Percentiles rank a stretch among this genome's conserved stretches.
Evolutionary conservation across 2,113 vertebrate species (phyloP).

Genomic region (Muntiacus reevesi): DNA sequence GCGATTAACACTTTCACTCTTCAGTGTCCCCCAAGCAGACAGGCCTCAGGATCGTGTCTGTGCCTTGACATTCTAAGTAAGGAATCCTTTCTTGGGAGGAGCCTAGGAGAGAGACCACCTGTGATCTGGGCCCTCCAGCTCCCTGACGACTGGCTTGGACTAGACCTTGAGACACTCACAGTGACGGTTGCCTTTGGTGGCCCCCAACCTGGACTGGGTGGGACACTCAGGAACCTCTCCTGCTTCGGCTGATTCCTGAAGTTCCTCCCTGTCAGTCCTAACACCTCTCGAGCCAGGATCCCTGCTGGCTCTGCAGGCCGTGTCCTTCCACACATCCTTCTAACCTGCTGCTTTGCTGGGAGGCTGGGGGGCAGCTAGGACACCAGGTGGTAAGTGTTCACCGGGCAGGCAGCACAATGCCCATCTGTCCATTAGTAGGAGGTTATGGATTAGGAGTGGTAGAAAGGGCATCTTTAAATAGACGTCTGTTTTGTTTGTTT

Average conservation of each 20-base stretch:
- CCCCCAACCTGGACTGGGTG: neutral
- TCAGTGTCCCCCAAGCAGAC: neutral
- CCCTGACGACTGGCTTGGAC: neutral
- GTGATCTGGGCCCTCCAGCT: neutral
- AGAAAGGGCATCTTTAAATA: constrained; percentile 45
- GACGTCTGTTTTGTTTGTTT: constrained; percentile 45
- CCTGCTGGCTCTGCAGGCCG: neutral
- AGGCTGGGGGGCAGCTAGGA: neutral
- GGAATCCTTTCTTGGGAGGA: neutral
- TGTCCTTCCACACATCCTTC: neutral
- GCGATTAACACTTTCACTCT: neutral
- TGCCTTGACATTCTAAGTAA: neutral
- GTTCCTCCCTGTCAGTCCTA: neutral
- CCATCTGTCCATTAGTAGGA: neutral
- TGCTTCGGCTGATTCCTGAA: neutral
- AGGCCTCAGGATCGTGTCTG: neutral
- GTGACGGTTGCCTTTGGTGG: neutral
- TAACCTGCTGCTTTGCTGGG: neutral
- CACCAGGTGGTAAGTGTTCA: neutral
- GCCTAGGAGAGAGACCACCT: neutral
- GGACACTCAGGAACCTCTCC: neutral
- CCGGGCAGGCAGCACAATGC: neutral
- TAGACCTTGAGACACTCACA: neutral
- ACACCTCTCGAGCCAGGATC: neutral
- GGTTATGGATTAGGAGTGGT: constrained; percentile 37